Evolutionary conservation across 2,113 vertebrate species (phyloP).

Genomic region (Bubo scandiacus): DNA sequence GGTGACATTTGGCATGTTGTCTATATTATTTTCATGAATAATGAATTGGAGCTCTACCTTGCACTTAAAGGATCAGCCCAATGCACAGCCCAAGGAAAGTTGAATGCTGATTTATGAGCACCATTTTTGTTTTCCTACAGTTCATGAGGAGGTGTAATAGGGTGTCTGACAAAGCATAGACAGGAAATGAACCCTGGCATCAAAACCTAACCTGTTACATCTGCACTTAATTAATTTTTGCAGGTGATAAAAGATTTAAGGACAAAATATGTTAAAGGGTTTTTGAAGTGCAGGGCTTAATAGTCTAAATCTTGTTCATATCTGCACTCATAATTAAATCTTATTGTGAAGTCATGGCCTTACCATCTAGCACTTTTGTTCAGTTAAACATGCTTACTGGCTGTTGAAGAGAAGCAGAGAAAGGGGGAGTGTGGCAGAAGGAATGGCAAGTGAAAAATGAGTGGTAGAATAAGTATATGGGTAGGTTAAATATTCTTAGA

Average conservation of each 20-base stretch:
- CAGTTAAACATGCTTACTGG: slow-evolving; percentile 43
- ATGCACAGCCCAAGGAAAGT: slow-evolving; percentile 75
- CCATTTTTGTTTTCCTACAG: slow-evolving; percentile 83
- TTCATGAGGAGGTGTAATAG: slow-evolving; percentile 95
- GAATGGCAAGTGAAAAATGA: slow-evolving; percentile 26
- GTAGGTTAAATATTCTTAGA: slow-evolving; percentile 6
- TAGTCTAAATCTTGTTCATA: slow-evolving; percentile 81
- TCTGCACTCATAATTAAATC: slow-evolving; percentile 80
- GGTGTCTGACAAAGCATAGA: slow-evolving; percentile 95
- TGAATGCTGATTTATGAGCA: slow-evolving; percentile 88
- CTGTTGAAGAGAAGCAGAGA: slow-evolving; percentile 56
- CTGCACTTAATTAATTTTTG: slow-evolving; percentile 97
- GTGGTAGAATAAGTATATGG: slow-evolving; percentile 3
- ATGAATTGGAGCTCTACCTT: slow-evolving; percentile 77
- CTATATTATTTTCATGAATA: slow-evolving; percentile 77
- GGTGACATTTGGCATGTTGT: slow-evolving; percentile 79
- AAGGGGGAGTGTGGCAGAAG: neutral
- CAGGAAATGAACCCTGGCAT: slow-evolving; percentile 99
- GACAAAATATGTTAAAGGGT: slow-evolving; percentile 86
- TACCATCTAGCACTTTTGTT: slow-evolving; percentile 65
- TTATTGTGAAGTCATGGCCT: slow-evolving; percentile 75
- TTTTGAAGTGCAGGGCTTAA: slow-evolving; percentile 78
- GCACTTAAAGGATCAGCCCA: slow-evolving; percentile 70
- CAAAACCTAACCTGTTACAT: slow-evolving; percentile 91
- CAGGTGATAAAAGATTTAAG: slow-evolving; percentile 98